Percentiles rank a stretch among this genome's conserved stretches.
Conservation (phyloP, 2,797 vertebrate genomes). For the Leptodactylus fallax region DNA sequence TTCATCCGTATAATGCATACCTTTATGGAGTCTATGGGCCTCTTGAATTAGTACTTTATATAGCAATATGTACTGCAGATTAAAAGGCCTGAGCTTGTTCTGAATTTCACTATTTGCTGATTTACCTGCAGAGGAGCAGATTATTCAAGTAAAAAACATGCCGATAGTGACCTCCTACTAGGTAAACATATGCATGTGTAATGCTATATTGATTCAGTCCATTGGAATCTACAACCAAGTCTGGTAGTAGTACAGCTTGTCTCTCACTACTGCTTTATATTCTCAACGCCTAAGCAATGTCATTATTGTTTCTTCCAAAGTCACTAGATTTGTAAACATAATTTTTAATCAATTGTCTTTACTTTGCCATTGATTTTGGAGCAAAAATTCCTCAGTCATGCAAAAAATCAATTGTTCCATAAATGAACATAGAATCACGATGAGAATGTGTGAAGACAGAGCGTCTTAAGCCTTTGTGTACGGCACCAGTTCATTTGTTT, state of each 20-base stretch:
- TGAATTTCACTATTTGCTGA: too few relatives aligned
- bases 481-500: constrained; percentile 12
- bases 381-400: constrained; percentile 57
- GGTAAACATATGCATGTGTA: neutral
- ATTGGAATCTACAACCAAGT: neutral
- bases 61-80: too few relatives aligned
- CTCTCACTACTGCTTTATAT: constrained; percentile 35
- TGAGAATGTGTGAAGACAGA: constrained; percentile 11
- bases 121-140: too few relatives aligned
- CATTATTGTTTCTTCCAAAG: constrained; percentile 49
- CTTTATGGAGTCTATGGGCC: too few relatives aligned
- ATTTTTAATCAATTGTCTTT: constrained; percentile 63
- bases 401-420: constrained; percentile 57
- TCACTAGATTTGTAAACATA: constrained; percentile 52
- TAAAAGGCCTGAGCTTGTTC: too few relatives aligned
- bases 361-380: constrained; percentile 56
- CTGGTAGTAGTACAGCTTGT: too few relatives aligned
- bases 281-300: constrained; percentile 20
- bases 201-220: neutral
- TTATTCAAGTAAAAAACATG: too few relatives aligned
- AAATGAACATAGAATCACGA: constrained; percentile 42
- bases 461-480: constrained; percentile 8
- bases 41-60: too few relatives aligned
- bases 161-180: neutral
- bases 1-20: too few relatives aligned